Conservation (phyloP, 2,797 vertebrate genomes). For the Linurgus olivaceus region DNA sequence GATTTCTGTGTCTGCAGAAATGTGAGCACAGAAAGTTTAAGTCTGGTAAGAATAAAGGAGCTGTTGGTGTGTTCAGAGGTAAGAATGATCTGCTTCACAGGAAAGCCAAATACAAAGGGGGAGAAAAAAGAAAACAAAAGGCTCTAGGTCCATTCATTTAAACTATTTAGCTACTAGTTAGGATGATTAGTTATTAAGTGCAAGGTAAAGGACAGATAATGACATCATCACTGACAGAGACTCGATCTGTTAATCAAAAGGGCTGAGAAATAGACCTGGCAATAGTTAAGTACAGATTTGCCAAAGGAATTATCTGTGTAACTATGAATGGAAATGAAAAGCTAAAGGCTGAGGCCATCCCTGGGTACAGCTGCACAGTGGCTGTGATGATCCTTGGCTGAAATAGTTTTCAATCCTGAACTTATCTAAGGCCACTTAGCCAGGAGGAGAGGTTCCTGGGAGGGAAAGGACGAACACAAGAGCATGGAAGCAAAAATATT, state of each 20-base stretch:
- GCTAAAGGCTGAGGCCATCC: neutral
- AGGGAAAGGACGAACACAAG: neutral
- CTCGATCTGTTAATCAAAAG: neutral
- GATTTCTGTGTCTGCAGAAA: neutral
- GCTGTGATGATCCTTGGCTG: neutral
- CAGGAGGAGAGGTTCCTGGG: neutral
- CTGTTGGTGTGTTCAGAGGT: neutral
- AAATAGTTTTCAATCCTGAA: neutral
- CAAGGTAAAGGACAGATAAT: neutral
- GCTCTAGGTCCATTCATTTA: accelerated
- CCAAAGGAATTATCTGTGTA: neutral
- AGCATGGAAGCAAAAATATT: accelerated
- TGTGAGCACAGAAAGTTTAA: neutral
- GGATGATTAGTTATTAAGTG: neutral
- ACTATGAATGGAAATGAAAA: neutral
- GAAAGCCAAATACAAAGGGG: neutral
- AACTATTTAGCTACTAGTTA: neutral
- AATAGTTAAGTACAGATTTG: neutral
- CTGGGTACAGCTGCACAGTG: neutral
- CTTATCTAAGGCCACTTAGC: accelerated
- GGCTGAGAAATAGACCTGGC: neutral
- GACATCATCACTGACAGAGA: neutral
- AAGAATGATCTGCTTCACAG: neutral
- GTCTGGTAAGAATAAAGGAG: neutral
- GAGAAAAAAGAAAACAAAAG: neutral